Conservation (phyloP, 1,140 invertebrate genomes). For the Episyrphus balteatus region DNA sequence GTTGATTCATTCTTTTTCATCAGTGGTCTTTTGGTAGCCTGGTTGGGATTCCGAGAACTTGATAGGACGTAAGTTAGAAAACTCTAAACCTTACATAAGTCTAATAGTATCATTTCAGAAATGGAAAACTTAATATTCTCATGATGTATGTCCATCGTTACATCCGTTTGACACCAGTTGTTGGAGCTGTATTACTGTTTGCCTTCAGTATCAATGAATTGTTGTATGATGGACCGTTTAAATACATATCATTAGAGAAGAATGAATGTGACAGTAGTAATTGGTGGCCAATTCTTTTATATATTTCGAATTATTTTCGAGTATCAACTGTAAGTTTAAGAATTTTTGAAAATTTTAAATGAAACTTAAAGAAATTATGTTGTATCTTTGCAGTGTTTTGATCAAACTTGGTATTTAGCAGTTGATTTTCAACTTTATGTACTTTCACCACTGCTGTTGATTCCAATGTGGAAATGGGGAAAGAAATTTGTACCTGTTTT, state of each 20-base stretch:
- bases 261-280: slow-evolving; percentile 52
- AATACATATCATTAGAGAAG: slow-evolving; percentile 43
- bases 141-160: slow-evolving; percentile 45
- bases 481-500: slow-evolving; percentile 10
- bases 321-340: not conserved
- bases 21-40: slow-evolving; percentile 54
- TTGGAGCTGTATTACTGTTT: slow-evolving; percentile 44
- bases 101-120: slow-evolving; percentile 29
- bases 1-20: slow-evolving; percentile 60
- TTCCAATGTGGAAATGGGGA: slow-evolving; percentile 50
- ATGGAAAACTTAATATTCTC: slow-evolving; percentile 33
- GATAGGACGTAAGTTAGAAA: slow-evolving; percentile 45
- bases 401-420: slow-evolving; percentile 77
- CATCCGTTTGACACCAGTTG: slow-evolving; percentile 47
- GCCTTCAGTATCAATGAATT: slow-evolving; percentile 43
- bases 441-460: slow-evolving; percentile 59
- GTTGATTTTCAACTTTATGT: slow-evolving; percentile 77
- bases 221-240: slow-evolving; percentile 47
- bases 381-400: slow-evolving; percentile 59
- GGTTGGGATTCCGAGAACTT: slow-evolving; percentile 50
- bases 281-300: slow-evolving; percentile 78
- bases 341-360: slow-evolving; percentile 10
- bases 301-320: slow-evolving; percentile 65
- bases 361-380: not conserved
- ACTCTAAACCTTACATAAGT: not conserved